These are phyloP conservation scores for Drosophila testacea DNA, from an alignment of 2,888 invertebrate species.

Conservation along the genomic window DNA sequence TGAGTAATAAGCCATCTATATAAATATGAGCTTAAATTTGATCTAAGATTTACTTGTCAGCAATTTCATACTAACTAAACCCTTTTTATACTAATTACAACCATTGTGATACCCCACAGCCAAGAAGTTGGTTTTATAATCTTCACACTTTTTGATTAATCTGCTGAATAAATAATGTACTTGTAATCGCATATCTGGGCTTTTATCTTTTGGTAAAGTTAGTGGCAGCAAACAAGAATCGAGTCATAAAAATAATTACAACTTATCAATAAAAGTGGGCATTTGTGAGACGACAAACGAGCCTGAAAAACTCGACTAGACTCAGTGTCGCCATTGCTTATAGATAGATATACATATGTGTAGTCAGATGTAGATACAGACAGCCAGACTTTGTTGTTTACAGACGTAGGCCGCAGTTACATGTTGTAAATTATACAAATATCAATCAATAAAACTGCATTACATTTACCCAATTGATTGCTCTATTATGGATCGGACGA, in stretches of 20 bases:
- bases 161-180: constrained; percentile 31
- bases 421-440: constrained; percentile 70
- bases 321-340: constrained; percentile 61
- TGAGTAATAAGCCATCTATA: no score
- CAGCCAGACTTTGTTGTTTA: constrained; percentile 34
- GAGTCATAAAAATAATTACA: constrained; percentile 74
- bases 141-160: constrained; percentile 20
- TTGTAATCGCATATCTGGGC: constrained; percentile 23
- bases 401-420: constrained; percentile 53
- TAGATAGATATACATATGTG: constrained; percentile 8
- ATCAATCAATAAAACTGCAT: constrained; percentile 48
- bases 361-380: constrained; percentile 20
- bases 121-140: background rate
- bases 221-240: constrained; percentile 65
- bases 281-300: constrained; percentile 23
- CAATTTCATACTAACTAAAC: background rate
- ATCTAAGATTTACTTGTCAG: background rate
- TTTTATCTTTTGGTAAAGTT: constrained; percentile 56
- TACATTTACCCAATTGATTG: constrained; percentile 27
- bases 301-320: constrained; percentile 58
- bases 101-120: background rate
- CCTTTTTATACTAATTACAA: background rate
- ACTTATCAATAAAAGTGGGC: constrained; percentile 68
- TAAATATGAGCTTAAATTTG: background rate
- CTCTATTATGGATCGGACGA: constrained; percentile 1